Base-by-base conservation (phyloP, 2,797 vertebrate genomes). In the Tokudaia muenninki region DNA sequence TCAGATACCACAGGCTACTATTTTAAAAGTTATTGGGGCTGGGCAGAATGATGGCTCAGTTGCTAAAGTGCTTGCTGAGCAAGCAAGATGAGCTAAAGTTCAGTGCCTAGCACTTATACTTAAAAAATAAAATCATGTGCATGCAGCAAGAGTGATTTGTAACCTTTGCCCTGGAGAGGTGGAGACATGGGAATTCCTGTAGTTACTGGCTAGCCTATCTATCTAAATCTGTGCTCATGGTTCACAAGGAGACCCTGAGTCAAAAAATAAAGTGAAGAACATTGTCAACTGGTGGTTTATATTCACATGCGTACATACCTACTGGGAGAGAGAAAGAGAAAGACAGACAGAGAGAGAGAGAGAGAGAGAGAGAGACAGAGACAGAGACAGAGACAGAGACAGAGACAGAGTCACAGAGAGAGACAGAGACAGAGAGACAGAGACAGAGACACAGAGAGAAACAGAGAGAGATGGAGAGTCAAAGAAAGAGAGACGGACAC, bases 1-100 rank as follows among this genome's bases (percentile, higher is more conserved):
- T 4, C 0, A 61, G 63, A 80, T 61, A 6, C 12, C 0, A 80
- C 52, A 70, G 1, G 9, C 0, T 5, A 65, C 1, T 59, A 44
- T 79, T 41, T 88, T n/a, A 74, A 86, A 96, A 92, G 24, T 87
- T 17, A 50, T 6, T 86, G 29, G 41, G 26, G 59, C 24, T 63
- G 14, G n/a, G 29, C 29, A 67, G 13, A 34, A 34, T 67, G 82
- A 47, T 84, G 59, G 26, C 17, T 65, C 59, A 47, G 29, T 47
- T 84, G 16, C 59, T 50, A 34, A 86, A 26, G 41, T 4, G 44
- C 61, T 67, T 24, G 59, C 44, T 86, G 61, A 47, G 41, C 61
- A 22, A 86, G 83, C 41, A 50, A 65, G 44, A 67, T 12, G 16
- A 26, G 14, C 59, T 44, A 12, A 41, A 86, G 17, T 52, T 67